Conservation (phyloP, 1,140 invertebrate genomes). For the Paracyclopina nana region DNA sequence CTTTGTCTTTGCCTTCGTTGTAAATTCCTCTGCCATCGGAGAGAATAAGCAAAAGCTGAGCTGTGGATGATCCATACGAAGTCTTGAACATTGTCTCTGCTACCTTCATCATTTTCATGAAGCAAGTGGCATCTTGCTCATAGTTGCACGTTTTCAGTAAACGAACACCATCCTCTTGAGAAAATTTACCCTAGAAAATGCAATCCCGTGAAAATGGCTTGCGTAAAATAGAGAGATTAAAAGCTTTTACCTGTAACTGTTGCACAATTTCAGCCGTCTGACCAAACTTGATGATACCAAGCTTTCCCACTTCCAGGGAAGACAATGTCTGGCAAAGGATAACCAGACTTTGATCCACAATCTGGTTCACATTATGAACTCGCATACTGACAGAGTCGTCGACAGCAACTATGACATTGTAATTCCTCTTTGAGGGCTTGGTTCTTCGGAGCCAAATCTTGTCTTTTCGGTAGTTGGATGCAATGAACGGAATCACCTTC, state of each 20-base stretch:
- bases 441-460: slow-evolving; percentile 95
- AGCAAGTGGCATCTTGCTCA: slow-evolving; percentile 53
- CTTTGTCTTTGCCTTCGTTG: slow-evolving; percentile 57
- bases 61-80: slow-evolving; percentile 33
- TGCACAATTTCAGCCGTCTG: slow-evolving; percentile 58
- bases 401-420: slow-evolving; percentile 87
- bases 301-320: slow-evolving; percentile 75
- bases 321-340: slow-evolving; percentile 76
- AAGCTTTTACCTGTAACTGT: no score
- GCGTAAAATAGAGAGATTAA: slow-evolving; percentile 27
- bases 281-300: slow-evolving; percentile 80
- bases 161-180: slow-evolving; percentile 7
- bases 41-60: slow-evolving; percentile 62
- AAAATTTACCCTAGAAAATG: no score
- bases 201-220: no score
- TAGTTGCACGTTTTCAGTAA: slow-evolving; percentile 37
- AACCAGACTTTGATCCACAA: slow-evolving; percentile 84
- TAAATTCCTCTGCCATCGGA: slow-evolving; percentile 85
- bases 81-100: slow-evolving; percentile 40
- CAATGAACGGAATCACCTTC: slow-evolving; percentile 89
- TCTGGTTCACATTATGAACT: slow-evolving; percentile 32
- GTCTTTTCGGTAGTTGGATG: slow-evolving; percentile 94
- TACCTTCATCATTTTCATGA: slow-evolving; percentile 56
- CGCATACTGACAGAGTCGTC: slow-evolving; percentile 71
- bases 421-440: slow-evolving; percentile 83